phyloP scores from a whole-genome alignment of 2,113 vertebrate genomes.

The Corythaixoides concolor region DNA sequence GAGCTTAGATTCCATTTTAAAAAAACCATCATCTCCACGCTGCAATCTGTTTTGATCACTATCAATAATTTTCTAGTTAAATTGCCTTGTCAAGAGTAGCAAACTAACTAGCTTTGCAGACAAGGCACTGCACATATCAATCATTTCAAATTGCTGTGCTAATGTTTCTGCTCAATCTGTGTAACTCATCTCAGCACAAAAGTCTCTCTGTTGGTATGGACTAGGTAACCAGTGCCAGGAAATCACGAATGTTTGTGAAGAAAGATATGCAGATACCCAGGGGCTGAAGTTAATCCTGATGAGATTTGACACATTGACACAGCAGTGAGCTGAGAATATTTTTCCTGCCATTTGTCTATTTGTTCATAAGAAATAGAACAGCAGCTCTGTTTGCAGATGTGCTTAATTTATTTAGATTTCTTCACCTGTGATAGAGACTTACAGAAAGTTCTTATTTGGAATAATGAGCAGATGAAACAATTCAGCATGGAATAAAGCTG shows the following conservation, averaged over 20 bases:
- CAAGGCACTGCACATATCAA: background rate
- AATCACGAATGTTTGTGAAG: conserved; percentile 16
- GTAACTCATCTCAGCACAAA: background rate
- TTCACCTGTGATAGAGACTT: conserved; percentile 38
- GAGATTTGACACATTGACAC: conserved; percentile 32
- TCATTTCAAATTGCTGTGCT: background rate
- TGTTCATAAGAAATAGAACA: conserved; percentile 34
- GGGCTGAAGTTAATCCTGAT: conserved; percentile 44
- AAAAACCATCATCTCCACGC: background rate
- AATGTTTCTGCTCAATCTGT: background rate
- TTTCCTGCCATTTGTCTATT: conserved; percentile 27
- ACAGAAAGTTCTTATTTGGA: conserved; percentile 1
- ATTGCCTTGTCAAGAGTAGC: background rate
- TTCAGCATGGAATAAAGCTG: background rate
- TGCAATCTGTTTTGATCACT: background rate
- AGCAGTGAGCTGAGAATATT: conserved; percentile 3
- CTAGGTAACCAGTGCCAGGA: background rate
- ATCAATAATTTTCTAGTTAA: background rate
- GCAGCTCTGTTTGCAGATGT: conserved; percentile 44
- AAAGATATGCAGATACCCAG: background rate
- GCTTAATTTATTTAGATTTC: conserved; percentile 58
- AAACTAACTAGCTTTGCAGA: background rate
- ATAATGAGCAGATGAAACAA: conserved; percentile 29
- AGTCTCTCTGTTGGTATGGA: background rate
- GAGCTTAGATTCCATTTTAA: background rate